A percentile compares a stretch with the other conserved stretches of the same genome.
These are phyloP conservation scores for Zaprionus tsacasi DNA, from an alignment of 1,140 invertebrate genomes.

Conservation along the genomic window DNA sequence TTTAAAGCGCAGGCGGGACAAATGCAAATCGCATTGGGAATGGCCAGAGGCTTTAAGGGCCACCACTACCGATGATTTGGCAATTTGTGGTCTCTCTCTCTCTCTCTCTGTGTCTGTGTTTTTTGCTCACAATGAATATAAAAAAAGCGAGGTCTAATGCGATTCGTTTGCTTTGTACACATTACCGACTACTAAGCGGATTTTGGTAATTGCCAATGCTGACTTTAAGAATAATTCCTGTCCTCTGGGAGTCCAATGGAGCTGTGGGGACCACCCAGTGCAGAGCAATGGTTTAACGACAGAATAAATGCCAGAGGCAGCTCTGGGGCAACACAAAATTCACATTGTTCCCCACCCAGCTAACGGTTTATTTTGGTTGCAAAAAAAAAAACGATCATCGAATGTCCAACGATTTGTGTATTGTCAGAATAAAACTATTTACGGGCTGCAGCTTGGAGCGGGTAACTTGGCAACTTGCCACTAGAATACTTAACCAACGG, in stretches of 20 bases:
- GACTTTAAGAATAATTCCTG: slow-evolving; percentile 50
- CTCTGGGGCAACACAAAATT: slow-evolving; percentile 58
- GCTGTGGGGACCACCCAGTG: slow-evolving; percentile 60
- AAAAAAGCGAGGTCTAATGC: slow-evolving; percentile 36
- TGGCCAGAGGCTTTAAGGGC: slow-evolving; percentile 53
- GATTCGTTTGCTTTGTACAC: slow-evolving; percentile 44
- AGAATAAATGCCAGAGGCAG: slow-evolving; percentile 63
- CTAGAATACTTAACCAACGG: neutral
- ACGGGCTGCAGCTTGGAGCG: neutral
- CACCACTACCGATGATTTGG: slow-evolving; percentile 58
- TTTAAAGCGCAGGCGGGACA: slow-evolving; percentile 34
- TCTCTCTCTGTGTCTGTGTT: neutral
- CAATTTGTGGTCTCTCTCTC: slow-evolving; percentile 54
- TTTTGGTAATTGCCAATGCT: slow-evolving; percentile 69
- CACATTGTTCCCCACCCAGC: slow-evolving; percentile 28
- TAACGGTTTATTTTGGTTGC: slow-evolving; percentile 50
- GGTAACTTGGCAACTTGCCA: neutral
- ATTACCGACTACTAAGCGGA: slow-evolving; percentile 74
- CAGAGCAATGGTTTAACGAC: slow-evolving; percentile 58
- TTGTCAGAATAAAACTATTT: slow-evolving; percentile 24
- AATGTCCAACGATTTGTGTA: slow-evolving; percentile 42
- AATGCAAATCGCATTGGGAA: slow-evolving; percentile 58
- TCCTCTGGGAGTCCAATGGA: neutral
- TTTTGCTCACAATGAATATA: slow-evolving; percentile 14
- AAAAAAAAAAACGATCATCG: slow-evolving; percentile 45